Base-by-base conservation (phyloP, 2,797 vertebrate genomes). In the Todus mexicanus region DNA sequence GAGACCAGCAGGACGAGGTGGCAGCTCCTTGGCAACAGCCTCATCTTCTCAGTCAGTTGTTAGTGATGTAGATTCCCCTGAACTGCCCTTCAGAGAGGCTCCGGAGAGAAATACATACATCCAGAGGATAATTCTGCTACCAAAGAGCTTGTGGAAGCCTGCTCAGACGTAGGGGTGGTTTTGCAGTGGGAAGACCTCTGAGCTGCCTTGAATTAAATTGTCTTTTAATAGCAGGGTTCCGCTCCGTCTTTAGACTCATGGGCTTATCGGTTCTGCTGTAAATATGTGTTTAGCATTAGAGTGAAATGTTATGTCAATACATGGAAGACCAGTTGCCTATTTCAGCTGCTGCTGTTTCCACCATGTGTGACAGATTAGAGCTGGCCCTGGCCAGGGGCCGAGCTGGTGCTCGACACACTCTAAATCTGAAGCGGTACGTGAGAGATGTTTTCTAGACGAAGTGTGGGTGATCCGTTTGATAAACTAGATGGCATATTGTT, bases 251-350 rank as follows among this genome's bases (percentile, higher is more conserved):
- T 64, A 56, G 81, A 18, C 56, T 84, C 11, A 2, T 4, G 43
- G 78, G 69, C 65, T 95, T 92, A 80, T 79, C 1, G 0, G 20
- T 70, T 54, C 92, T 85, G 75, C 50, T 89, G 56, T 70, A 75
- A 94, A 78, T 84, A 61, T 16, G 38, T 83, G 47, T 75, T 92
- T 53, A 91, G 71, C 65, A 50, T 94, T 84, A 87, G 42, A 89
- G 40, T 56, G 40, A 92, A 91, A 90, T 69, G 74, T 87, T 89
- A 23, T 76, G 72, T 87, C 79, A 90, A 80, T 75, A 54, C 16
- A 16, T 43, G 74, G 82, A 59, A 40, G 43, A 22, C 50, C 4
- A 2, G 71, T 70, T 89, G 91, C 51, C 68, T 78, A 1, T 71
- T 84, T 38, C n/a, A 84, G 77, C 51, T 1, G 5, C 70, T 2